A percentile compares a stretch with the other conserved stretches of the same genome.
Conservation (phyloP, 2,113 vertebrate genomes). For the Otocyon megalotis region DNA sequence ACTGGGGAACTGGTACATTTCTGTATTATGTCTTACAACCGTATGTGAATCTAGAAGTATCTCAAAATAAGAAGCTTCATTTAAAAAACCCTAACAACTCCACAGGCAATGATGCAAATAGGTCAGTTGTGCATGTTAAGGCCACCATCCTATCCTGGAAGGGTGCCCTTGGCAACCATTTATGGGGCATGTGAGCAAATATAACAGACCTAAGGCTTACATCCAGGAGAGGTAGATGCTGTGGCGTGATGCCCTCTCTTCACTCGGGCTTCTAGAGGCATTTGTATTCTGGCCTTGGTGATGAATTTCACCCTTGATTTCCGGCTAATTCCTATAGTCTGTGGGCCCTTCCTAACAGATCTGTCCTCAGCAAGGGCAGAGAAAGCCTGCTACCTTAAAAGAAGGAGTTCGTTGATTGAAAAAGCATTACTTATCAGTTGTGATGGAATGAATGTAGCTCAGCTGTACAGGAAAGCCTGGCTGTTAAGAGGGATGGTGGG, state of each 20-base stretch:
- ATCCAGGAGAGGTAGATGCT: background rate
- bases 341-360: background rate
- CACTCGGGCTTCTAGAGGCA: background rate
- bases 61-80: conserved; percentile 24
- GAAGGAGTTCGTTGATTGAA: background rate
- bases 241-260: background rate
- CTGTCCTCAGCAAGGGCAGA: background rate
- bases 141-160: background rate
- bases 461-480: background rate
- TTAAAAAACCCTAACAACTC: background rate
- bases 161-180: background rate
- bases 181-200: background rate
- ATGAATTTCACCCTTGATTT: background rate
- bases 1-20: background rate
- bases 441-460: background rate
- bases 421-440: background rate
- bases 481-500: background rate
- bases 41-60: background rate
- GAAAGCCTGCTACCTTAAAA: background rate
- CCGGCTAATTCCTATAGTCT: background rate
- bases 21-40: conserved; percentile 5
- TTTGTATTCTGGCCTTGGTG: background rate
- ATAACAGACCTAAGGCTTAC: background rate
- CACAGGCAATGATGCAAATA: background rate
- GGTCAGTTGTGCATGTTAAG: background rate